Evolutionary conservation across 2,888 invertebrate species (phyloP), one percentile per base, ranked within the genome.

Genomic region (Trachelus troglodyta): DNA sequence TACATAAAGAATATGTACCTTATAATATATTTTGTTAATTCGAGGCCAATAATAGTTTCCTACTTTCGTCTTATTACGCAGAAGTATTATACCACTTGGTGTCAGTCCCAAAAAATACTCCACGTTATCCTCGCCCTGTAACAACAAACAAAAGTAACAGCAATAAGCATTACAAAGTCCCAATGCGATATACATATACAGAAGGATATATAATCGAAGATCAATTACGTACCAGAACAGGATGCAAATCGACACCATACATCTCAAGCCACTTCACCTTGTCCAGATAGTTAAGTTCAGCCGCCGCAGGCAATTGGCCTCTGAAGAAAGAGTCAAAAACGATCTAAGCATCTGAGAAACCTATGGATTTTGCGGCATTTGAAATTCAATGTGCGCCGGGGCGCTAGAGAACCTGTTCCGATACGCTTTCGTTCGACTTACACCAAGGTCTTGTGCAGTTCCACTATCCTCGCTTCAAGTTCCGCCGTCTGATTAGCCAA

Each of bases 11-110:
- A 40, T 35, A 81, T 81, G 30, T 88, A 91, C 91, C 94, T 98
- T 98, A 93, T 97, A 97, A 92, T 97, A 98, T 89, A 98, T 96
- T 94, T 98, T 98, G 87, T 97, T 96, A 91, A 99, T 98, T 89
- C 98, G 95, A 83, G 98, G 98, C 98, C 99, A 99, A 93, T 98
- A 98, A 93, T 99, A 98, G 93, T 98, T 98, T 86, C 98, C 98
- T 82, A 98, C 98, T 92, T 98, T 98, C 91, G 96, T 96, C 93
- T 98, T 98, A 92, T 98, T 98, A 87, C 98, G 95, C 88, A 98
- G 93, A 80, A 99, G 96, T 90, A 98, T 96, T 90, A 99, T 96
- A 82, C 98, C 98, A 91, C 98, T 98, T 79, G 98, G 98, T 84
- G 98, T 98, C 89, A 99, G 93, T 80, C 98, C 98, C 90, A 99